phyloP scores from a whole-genome alignment of 2,113 vertebrate species.

The Lepus americanus region DNA sequence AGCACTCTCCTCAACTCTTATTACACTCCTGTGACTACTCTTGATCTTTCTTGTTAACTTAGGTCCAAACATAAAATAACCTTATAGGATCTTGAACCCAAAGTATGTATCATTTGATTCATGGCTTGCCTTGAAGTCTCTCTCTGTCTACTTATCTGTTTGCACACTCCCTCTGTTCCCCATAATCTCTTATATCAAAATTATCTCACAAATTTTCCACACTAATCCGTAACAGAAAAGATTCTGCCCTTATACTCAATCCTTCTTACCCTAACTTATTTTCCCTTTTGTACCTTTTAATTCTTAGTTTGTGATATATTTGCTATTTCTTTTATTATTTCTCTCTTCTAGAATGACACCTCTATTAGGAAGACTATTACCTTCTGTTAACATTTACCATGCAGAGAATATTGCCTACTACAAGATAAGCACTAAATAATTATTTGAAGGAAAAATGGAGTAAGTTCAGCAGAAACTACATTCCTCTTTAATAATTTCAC shows the following conservation, averaged over 20 bases:
- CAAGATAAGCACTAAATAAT: neutral
- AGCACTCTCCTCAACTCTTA: neutral
- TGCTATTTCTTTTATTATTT: neutral
- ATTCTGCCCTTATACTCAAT: neutral
- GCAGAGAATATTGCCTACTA: neutral
- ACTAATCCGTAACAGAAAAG: fast-evolving
- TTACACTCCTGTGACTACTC: neutral
- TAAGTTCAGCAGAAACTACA: neutral
- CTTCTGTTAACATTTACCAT: neutral
- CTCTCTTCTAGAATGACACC: neutral
- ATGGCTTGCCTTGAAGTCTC: neutral
- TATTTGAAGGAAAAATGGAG: neutral
- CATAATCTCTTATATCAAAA: neutral
- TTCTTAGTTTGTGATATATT: neutral
- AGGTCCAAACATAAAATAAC: neutral
- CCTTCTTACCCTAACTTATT: neutral
- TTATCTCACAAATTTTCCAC: neutral
- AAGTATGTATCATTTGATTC: neutral
- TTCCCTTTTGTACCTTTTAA: neutral
- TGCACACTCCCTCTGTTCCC: neutral
- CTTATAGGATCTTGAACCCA: neutral
- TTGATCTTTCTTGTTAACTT: neutral
- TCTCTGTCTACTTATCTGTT: neutral
- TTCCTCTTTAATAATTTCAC: neutral
- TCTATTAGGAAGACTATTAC: neutral